Evolutionary conservation across 2,888 invertebrate species (phyloP).

Genomic region (Morpho deidamia): DNA sequence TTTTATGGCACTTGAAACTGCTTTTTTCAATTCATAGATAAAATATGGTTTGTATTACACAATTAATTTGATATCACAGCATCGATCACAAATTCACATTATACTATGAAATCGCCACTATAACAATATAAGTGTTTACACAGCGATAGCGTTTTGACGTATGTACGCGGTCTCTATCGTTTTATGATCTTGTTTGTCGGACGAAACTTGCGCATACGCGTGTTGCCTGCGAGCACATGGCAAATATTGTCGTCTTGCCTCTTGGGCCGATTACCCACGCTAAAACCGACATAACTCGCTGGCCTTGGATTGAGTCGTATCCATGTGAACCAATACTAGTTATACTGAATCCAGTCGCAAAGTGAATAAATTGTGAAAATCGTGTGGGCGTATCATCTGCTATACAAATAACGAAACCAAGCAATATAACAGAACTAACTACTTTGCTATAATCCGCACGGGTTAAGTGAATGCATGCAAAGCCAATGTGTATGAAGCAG

Average conservation of each 20-base stretch:
- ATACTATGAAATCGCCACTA: conserved; percentile 16
- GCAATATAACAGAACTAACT: too few relatives aligned
- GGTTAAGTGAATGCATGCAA: too few relatives aligned
- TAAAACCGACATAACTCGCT: conserved; percentile 45
- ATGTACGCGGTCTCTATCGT: conserved; percentile 14
- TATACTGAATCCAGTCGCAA: conserved; percentile 23
- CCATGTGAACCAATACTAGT: conserved; percentile 38
- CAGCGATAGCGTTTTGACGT: conserved; percentile 8
- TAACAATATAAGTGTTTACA: conserved; percentile 7
- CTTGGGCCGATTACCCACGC: conserved; percentile 30
- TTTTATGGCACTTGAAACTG: too few relatives aligned
- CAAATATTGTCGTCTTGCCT: conserved; percentile 60
- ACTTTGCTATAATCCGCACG: too few relatives aligned
- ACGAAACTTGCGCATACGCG: conserved; percentile 27
- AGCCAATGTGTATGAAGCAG: too few relatives aligned
- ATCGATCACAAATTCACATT: conserved; percentile 11
- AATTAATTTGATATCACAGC: conserved; percentile 1
- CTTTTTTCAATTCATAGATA: too few relatives aligned
- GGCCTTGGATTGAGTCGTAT: conserved; percentile 48
- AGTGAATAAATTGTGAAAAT: neutral
- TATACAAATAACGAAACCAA: neutral
- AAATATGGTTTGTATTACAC: too few relatives aligned
- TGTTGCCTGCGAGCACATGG: conserved; percentile 39
- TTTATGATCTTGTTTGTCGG: conserved; percentile 19
- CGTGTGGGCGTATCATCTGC: neutral